These are phyloP conservation scores for Nothura maculosa DNA, from an alignment of 2,797 vertebrate species.

Conservation along the genomic window DNA sequence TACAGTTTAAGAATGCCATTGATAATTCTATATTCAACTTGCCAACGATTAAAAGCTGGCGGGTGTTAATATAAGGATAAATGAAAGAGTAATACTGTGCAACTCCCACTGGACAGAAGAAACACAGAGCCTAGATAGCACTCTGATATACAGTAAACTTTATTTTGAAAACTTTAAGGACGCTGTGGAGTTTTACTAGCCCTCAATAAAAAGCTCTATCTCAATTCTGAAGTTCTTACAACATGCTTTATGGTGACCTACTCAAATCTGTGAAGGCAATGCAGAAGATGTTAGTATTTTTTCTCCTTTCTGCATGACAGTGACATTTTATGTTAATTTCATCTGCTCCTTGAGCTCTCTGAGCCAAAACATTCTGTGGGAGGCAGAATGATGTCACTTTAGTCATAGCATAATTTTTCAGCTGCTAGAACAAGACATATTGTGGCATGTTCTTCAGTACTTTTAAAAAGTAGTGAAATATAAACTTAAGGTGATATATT, in stretches of 20 bases:
- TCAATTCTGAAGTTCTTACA: neutral
- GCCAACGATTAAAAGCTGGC: neutral
- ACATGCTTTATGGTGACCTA: constrained; percentile 63
- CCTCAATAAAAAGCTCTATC: neutral
- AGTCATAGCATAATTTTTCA: constrained; percentile 83
- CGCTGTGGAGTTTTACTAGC: neutral
- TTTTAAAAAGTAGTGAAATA: constrained; percentile 80
- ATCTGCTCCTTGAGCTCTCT: constrained; percentile 77
- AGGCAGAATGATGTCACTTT: constrained; percentile 83
- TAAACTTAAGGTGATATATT: constrained; percentile 80
- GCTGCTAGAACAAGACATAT: constrained; percentile 84
- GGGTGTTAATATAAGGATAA: neutral
- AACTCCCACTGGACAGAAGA: neutral
- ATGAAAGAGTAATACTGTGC: neutral
- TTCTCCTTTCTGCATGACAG: constrained; percentile 72
- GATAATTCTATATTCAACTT: neutral
- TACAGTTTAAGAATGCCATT: neutral
- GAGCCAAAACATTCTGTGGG: constrained; percentile 81
- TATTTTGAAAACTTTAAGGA: neutral
- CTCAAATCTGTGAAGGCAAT: constrained; percentile 69
- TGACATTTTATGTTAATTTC: constrained; percentile 83
- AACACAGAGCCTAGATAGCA: neutral
- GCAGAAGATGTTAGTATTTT: constrained; percentile 77
- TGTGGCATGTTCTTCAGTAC: constrained; percentile 83
- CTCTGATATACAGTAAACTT: neutral